phyloP scores from a whole-genome alignment of 2,797 vertebrate species.

The Staurois parvus region DNA sequence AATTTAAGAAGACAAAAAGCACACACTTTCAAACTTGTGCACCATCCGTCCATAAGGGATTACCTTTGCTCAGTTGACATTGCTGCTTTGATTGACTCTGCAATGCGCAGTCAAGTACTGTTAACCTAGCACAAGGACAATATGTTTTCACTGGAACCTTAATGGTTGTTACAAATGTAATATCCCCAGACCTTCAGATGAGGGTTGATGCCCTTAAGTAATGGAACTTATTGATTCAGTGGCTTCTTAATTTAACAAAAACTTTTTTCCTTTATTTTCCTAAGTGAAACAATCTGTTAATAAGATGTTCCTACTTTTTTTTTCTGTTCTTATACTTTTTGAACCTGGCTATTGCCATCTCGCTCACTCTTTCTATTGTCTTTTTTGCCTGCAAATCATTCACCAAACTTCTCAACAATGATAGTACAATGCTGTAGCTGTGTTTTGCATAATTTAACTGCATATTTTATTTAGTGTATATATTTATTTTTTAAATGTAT shows the following conservation, averaged over 20 bases:
- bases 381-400: neutral
- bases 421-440: conserved; percentile 8
- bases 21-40: neutral
- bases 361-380: neutral
- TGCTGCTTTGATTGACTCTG: neutral
- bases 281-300: too few species aligned
- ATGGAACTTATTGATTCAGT: neutral
- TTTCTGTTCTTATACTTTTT: neutral
- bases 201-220: neutral
- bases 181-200: neutral
- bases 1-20: neutral
- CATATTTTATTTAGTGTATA: neutral
- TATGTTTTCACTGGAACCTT: neutral
- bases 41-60: conserved; percentile 10
- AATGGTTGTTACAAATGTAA: neutral
- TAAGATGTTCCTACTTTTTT: too few species aligned
- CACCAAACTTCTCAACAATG: conserved; percentile 4
- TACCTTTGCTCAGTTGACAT: neutral
- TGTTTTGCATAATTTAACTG: conserved; percentile 10
- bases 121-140: neutral
- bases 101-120: neutral
- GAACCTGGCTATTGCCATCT: neutral
- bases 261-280: too few species aligned
- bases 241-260: neutral
- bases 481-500: neutral